Evolutionary conservation across 2,888 invertebrate genomes (phyloP).

Genomic region (Leucoma salicis): DNA sequence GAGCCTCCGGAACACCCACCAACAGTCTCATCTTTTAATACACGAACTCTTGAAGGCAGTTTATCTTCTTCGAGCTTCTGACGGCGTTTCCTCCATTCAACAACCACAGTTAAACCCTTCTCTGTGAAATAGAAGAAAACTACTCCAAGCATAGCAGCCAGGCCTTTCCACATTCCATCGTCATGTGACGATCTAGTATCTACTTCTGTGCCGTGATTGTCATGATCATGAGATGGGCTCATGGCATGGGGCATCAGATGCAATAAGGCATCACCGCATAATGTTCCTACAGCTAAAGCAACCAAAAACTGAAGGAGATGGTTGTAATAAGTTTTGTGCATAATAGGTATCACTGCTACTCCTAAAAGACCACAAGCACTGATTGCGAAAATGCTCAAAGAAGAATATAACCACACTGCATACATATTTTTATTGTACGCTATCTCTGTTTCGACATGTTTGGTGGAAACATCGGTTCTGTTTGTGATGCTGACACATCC

Average conservation of each 20-base stretch:
- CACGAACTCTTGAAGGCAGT: conserved; percentile 86
- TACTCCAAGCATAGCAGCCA: conserved; percentile 91
- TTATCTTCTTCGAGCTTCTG: conserved; percentile 86
- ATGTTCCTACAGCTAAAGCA: conserved; percentile 94
- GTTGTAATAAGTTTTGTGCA: conserved; percentile 94
- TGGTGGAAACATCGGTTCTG: conserved; percentile 10
- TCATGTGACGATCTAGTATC: conserved; percentile 72
- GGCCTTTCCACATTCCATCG: conserved; percentile 92
- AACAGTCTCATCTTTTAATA: conserved; percentile 86
- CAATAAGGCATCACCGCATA: conserved; percentile 94
- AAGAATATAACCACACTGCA: conserved; percentile 92
- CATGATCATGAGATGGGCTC: conserved; percentile 58
- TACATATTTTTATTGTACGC: conserved; percentile 57
- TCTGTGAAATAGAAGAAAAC: conserved; percentile 95
- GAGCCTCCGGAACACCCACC: conserved; percentile 65
- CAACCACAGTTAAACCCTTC: conserved; percentile 88
- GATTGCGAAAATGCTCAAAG: conserved; percentile 90
- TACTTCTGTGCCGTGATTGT: conserved; percentile 39
- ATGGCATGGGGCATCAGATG: conserved; percentile 95
- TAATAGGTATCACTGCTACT: conserved; percentile 94
- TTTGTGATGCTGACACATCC: conserved; percentile 77
- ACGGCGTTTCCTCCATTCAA: conserved; percentile 90
- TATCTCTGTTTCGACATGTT: conserved; percentile 36
- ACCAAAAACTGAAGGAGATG: conserved; percentile 95
- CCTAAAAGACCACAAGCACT: conserved; percentile 94